Base-by-base conservation (phyloP, 1,140 invertebrate species). In the Orius insidiosus region DNA sequence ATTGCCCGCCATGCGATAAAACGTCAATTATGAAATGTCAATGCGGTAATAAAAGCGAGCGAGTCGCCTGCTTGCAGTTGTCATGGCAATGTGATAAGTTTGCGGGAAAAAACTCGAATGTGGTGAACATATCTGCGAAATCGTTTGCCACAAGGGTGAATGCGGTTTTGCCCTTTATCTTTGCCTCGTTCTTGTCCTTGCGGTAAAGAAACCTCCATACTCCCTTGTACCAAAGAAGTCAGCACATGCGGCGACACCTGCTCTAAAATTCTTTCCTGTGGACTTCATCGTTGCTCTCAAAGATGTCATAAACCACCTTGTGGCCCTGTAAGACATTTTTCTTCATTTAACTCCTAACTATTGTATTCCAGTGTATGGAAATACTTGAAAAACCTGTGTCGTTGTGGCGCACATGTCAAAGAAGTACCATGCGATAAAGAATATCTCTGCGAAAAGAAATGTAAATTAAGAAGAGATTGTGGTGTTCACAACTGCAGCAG, bases 221-320 rank as follows among this genome's bases (percentile, higher is more conserved):
- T 80, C 30, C 68, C 73, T n/a, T 85, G n/a, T n/a, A 76, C 69
- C 5, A 69, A 78, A 55, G 63, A 76, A 30, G 74, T 82, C 30
- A 77, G 81, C 11, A 80, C 82, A 3, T 96, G 90, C 66, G 75
- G 81, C 1, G 84, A 85, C 54, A 86, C 86, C 16, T 95, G 89
- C 64, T 77, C 74, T 10, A 90, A 89, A 61, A 52, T 75, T n/a
- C 65, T 94, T 47, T 70, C 77, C 13, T 88, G 86, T 65, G 78
- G 75, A 32, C 61, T 73, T 33, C 90, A 95, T 61, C 63, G 56
- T 19, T 96, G 90, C 58, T 74, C 75, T 13, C 75, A 83, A 55
- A 67, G 85, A 52, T 94, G 88, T 59, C 88, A 95, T 57, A 68
- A 70, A 40, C 85, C 81, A 2, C 60, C 70, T 11, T 95, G 89